Evolutionary conservation across 2,113 vertebrate species (phyloP).

Genomic region (Eleginops maclovinus): DNA sequence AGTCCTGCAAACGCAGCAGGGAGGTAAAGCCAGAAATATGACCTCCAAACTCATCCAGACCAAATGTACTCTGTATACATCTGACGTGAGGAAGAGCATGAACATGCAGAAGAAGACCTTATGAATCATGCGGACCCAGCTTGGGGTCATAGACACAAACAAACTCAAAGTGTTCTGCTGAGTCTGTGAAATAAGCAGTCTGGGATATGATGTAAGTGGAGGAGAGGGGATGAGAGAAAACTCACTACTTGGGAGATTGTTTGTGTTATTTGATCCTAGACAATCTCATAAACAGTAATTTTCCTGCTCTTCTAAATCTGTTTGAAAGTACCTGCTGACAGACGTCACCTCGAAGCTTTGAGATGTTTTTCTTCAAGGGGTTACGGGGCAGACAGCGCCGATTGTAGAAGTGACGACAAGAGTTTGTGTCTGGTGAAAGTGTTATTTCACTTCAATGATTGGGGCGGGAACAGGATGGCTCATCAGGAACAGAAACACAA

Average conservation of each 20-base stretch:
- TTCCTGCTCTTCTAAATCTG: conserved; percentile 8
- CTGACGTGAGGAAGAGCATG: conserved; percentile 26
- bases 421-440: conserved; percentile 18
- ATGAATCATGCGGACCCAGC: conserved; percentile 29
- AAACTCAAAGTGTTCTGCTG: conserved; percentile 50
- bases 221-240: background rate
- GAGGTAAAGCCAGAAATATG: conserved; percentile 76
- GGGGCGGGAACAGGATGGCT: background rate
- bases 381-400: background rate
- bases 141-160: conserved; percentile 47
- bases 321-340: conserved; percentile 25
- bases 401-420: conserved; percentile 1
- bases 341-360: background rate
- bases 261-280: conserved; percentile 27
- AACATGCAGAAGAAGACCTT: conserved; percentile 9
- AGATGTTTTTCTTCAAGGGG: background rate
- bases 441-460: background rate
- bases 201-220: background rate
- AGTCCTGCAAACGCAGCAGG: conserved; percentile 78
- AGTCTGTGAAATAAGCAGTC: conserved; percentile 50
- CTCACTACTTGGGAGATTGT: conserved; percentile 10
- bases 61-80: conserved; percentile 19
- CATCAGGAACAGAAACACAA: conserved; percentile 4
- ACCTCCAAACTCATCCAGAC: conserved; percentile 40
- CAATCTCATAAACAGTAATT: conserved; percentile 32